Evolutionary conservation across 2,113 vertebrate species (phyloP).

Genomic region (Falco punctatus): DNA sequence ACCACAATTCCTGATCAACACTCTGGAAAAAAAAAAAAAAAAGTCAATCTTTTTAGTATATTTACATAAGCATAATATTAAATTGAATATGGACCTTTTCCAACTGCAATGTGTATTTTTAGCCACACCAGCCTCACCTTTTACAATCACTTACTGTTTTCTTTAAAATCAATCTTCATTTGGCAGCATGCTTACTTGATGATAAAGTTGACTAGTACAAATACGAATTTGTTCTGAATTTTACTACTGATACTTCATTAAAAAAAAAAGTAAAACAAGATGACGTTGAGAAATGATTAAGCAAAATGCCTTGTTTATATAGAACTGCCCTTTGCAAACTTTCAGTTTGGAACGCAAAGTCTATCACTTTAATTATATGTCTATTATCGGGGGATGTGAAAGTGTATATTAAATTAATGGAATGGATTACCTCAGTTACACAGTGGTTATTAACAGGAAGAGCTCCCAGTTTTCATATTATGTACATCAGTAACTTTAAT

Average conservation of each 20-base stretch:
- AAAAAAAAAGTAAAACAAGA: background rate
- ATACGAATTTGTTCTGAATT: background rate
- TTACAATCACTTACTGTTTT: background rate
- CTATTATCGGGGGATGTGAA: conserved; percentile 57
- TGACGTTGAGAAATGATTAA: conserved; percentile 16
- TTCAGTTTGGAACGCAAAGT: conserved; percentile 64
- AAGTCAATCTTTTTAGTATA: background rate
- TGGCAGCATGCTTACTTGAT: background rate
- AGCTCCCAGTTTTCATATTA: conserved; percentile 80
- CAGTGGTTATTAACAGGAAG: conserved; percentile 81
- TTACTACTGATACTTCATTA: background rate
- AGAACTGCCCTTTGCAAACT: conserved; percentile 51
- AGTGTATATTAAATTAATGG: conserved; percentile 78
- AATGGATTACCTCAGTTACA: conserved; percentile 75
- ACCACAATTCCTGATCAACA: background rate
- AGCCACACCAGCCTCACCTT: background rate
- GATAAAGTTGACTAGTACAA: background rate
- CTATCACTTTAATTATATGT: conserved; percentile 74
- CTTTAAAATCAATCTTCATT: background rate
- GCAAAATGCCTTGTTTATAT: conserved; percentile 8
- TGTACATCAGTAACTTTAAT: conserved; percentile 83
- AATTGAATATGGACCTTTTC: background rate
- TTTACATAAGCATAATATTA: background rate
- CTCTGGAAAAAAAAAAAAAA: background rate
- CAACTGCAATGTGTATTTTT: background rate